Conservation (phyloP, 2,888 invertebrate genomes). For the Phania funesta region DNA sequence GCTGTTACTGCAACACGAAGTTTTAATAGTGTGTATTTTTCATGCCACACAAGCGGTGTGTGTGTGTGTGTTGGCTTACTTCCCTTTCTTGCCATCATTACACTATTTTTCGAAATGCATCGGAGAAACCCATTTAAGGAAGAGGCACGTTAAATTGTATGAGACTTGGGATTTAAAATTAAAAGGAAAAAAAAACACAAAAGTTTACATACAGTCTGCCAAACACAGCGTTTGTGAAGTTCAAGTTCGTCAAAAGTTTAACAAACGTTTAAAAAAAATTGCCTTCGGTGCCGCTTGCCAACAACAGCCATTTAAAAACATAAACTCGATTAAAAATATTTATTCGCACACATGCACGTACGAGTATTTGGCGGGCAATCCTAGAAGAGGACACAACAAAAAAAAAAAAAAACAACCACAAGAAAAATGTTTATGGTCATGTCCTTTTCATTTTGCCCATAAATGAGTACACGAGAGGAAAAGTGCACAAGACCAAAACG, state of each 20-base stretch:
- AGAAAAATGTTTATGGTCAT: constrained; percentile 55
- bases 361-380: constrained; percentile 23
- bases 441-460: constrained; percentile 49
- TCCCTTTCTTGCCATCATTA: constrained; percentile 20
- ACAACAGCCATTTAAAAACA: constrained; percentile 54
- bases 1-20: constrained; percentile 66
- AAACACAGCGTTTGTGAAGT: constrained; percentile 56
- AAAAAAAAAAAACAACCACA: constrained; percentile 7
- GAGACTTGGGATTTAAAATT: constrained; percentile 42
- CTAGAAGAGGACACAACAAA: neutral
- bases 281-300: constrained; percentile 46
- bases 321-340: constrained; percentile 58
- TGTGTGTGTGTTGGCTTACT: neutral
- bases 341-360: constrained; percentile 18
- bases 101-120: constrained; percentile 26
- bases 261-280: constrained; percentile 47
- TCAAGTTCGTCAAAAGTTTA: constrained; percentile 66
- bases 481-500: constrained; percentile 12
- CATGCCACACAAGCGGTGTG: constrained; percentile 38
- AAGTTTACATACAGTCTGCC: constrained; percentile 42
- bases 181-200: constrained; percentile 2
- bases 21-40: constrained; percentile 66
- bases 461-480: constrained; percentile 40
- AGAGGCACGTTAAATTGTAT: constrained; percentile 40
- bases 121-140: constrained; percentile 10